These are phyloP conservation scores for Poeciliopsis paucimaculata DNA, from an alignment of 2,797 vertebrate genomes.

Conservation along the genomic window DNA sequence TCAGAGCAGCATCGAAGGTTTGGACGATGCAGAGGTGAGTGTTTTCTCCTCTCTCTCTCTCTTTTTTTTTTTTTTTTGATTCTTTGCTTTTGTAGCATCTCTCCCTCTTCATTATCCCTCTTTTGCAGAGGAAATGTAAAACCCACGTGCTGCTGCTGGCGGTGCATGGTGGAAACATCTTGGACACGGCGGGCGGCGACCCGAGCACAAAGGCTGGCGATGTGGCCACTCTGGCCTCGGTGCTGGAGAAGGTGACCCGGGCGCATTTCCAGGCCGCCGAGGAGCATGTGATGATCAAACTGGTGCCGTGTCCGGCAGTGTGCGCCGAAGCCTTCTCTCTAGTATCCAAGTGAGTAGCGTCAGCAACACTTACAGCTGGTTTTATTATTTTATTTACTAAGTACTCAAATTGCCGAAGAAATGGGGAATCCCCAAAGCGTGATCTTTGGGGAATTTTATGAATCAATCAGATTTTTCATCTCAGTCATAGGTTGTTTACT, in stretches of 20 bases:
- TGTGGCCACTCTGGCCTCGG: constrained; percentile 87
- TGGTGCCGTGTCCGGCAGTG: constrained; percentile 93
- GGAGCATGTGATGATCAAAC: constrained; percentile 90
- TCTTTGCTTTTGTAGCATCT: constrained; percentile 1
- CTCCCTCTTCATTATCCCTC: not conserved
- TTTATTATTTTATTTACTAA: not conserved
- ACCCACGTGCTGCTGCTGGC: constrained; percentile 92
- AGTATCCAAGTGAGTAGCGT: constrained; percentile 90
- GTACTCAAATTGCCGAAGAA: no score
- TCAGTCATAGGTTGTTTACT: not conserved
- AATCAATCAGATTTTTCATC: not conserved
- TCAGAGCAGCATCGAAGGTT: constrained; percentile 92
- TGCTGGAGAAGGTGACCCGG: constrained; percentile 91
- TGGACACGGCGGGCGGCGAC: constrained; percentile 89
- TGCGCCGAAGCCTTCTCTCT: constrained; percentile 95
- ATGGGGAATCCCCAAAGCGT: no score
- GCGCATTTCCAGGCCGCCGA: constrained; percentile 92
- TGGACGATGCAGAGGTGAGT: constrained; percentile 90
- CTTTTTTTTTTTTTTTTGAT: not conserved
- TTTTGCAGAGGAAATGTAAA: constrained; percentile 84
- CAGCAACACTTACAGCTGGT: constrained; percentile 10
- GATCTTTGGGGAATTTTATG: no score
- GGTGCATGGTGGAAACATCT: constrained; percentile 94
- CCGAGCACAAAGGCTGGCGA: constrained; percentile 88
- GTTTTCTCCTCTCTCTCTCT: not conserved